Evolutionary conservation across 2,797 vertebrate genomes (phyloP), one percentile per base, ranked within the genome.

Genomic region (Crossoptilon crossoptilon): DNA sequence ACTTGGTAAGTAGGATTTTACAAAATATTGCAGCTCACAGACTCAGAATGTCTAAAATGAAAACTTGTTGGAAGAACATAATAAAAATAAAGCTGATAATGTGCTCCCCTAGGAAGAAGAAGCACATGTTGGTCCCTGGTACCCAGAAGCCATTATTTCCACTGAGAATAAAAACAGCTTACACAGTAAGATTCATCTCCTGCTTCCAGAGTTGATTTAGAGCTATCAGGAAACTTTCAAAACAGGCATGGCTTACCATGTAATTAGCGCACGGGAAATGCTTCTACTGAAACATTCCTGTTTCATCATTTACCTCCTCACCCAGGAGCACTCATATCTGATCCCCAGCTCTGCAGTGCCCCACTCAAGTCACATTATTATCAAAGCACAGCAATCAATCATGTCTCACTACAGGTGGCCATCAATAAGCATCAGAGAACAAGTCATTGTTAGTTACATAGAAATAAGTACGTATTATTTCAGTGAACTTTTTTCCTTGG

Each of bases 21-120:
- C 78, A 93, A 94, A 66, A 46, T 71, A 76, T 33, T 80, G 44
- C 79, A 84, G 58, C 43, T 94, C 33, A 87, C 55, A 83, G 56
- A 83, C 66, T 94, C 71, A 78, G 93, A 90, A 72, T 10, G 41
- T 72, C 83, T 91, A 76, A 84, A 93, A 90, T 60, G 58, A 96
- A 96, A 95, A 82, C 90, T 62, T 89, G 27, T 58, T 90, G 43
- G 55, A 56, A 69, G 59, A 26, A 60, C 74, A 43, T 62, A 75
- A 90, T 84, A 87, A 69, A 90, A 91, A 83, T 78, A 83, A 94
- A 95, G 92, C 73, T 88, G 87, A 79, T 64, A 83, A 90, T 69
- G n/a, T 41, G 51, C 29, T 90, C n/a, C 35, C 55, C 19, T 74
- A 75, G 88, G 56, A 96, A 87, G 71, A 51, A 63, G 74, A 33